These are phyloP conservation scores for Epinephelus cyanopodus DNA, from an alignment of 2,113 vertebrate species.

Conservation along the genomic window DNA sequence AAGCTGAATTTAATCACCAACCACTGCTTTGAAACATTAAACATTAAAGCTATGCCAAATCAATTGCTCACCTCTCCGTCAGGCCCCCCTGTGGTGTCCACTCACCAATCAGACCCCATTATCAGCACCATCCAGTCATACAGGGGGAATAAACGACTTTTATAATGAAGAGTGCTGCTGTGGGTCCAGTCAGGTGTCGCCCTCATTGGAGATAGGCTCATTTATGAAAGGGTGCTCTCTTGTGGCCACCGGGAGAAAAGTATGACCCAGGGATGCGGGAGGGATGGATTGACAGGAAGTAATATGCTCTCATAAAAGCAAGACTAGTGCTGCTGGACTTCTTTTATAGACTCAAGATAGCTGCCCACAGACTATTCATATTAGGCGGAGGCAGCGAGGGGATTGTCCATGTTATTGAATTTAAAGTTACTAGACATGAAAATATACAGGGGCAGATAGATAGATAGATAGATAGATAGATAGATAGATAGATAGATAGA, in stretches of 20 bases:
- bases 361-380: not conserved
- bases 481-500: conserved; percentile 34
- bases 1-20: not conserved
- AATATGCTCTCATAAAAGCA: conserved; percentile 49
- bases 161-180: conserved; percentile 30
- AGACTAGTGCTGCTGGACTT: conserved; percentile 33
- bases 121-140: conserved; percentile 20
- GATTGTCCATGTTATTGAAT: not conserved
- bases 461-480: conserved; percentile 54
- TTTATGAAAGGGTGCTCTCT: conserved; percentile 83
- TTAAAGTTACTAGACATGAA: not conserved
- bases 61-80: conserved; percentile 6
- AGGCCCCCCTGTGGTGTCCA: not conserved
- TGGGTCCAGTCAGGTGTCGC: not conserved
- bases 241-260: conserved; percentile 74
- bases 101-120: conserved; percentile 29
- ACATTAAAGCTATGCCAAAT: not conserved
- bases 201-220: conserved; percentile 42
- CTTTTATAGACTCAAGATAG: conserved; percentile 29
- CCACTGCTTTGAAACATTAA: conserved; percentile 2
- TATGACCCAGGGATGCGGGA: conserved; percentile 37
- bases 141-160: conserved; percentile 14
- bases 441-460: conserved; percentile 47
- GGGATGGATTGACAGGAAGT: conserved; percentile 52
- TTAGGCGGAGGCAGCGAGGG: not conserved